These are phyloP conservation scores for Ia io DNA, from an alignment of 2,113 vertebrate species.

Conservation along the genomic window DNA sequence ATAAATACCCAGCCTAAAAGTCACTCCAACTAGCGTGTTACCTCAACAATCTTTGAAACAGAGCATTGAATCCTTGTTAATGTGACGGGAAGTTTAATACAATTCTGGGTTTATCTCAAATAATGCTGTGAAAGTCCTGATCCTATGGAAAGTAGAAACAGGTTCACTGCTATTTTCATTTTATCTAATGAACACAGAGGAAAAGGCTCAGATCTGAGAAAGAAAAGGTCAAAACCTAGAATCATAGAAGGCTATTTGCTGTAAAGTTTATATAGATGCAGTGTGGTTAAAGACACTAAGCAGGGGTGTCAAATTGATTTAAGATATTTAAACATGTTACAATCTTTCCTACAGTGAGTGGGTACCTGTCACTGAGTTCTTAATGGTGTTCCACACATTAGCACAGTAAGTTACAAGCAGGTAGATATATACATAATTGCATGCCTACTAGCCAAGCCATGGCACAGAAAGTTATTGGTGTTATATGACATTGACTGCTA, in stretches of 20 bases:
- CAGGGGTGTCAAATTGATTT: conserved; percentile 6
- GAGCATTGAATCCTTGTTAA: conserved; percentile 19
- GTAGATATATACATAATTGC: conserved; percentile 67
- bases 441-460: conserved; percentile 73
- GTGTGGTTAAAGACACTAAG: conserved; percentile 30
- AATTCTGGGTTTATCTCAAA: conserved; percentile 39
- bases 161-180: conserved; percentile 13
- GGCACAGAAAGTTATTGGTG: conserved; percentile 55
- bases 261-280: conserved; percentile 41
- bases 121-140: conserved; percentile 29
- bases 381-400: conserved; percentile 53
- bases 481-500: conserved; percentile 46
- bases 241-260: not conserved
- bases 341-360: conserved; percentile 25
- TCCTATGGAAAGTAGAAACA: conserved; percentile 14
- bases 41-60: conserved; percentile 21
- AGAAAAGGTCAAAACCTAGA: conserved; percentile 21
- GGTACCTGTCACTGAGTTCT: conserved; percentile 15
- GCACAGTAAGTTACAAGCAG: conserved; percentile 66
- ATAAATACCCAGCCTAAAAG: conserved; percentile 8
- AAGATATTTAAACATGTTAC: conserved; percentile 35
- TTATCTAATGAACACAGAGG: conserved; percentile 55
- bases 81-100: not conserved
- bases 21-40: not conserved
- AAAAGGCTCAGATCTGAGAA: not conserved